These are phyloP conservation scores for Psilopogon haemacephalus DNA, from an alignment of 2,113 vertebrate genomes.

Conservation along the genomic window DNA sequence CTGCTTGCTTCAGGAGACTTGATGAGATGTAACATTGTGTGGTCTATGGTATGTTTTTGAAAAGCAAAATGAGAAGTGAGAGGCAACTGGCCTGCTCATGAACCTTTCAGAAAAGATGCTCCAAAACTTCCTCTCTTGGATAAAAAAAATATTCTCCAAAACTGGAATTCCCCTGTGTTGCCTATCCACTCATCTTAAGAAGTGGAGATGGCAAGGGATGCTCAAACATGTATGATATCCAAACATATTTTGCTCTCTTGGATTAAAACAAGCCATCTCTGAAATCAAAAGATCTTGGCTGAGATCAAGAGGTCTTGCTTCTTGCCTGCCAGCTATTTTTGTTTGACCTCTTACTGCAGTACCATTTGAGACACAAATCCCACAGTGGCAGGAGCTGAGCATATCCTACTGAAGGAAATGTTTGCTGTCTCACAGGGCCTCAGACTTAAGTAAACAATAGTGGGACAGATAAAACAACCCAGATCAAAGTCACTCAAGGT, in stretches of 20 bases:
- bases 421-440: neutral
- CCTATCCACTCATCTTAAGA: neutral
- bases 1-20: neutral
- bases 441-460: neutral
- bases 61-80: constrained; percentile 34
- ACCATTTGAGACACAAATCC: accelerated
- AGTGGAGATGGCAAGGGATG: neutral
- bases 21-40: accelerated
- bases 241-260: neutral
- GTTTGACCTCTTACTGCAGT: neutral
- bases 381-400: accelerated
- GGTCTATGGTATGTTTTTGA: neutral
- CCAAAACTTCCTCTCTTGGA: neutral
- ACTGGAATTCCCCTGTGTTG: accelerated
- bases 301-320: neutral
- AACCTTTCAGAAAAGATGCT: neutral
- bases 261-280: neutral
- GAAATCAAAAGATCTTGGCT: neutral
- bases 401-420: neutral
- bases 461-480: neutral
- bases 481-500: neutral
- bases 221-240: neutral
- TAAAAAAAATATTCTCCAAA: neutral
- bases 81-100: neutral
- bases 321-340: neutral